Percentiles rank a stretch among this genome's conserved stretches.
phyloP scores from a whole-genome alignment of 2,888 invertebrate species.

The Drosophila crucigera region DNA sequence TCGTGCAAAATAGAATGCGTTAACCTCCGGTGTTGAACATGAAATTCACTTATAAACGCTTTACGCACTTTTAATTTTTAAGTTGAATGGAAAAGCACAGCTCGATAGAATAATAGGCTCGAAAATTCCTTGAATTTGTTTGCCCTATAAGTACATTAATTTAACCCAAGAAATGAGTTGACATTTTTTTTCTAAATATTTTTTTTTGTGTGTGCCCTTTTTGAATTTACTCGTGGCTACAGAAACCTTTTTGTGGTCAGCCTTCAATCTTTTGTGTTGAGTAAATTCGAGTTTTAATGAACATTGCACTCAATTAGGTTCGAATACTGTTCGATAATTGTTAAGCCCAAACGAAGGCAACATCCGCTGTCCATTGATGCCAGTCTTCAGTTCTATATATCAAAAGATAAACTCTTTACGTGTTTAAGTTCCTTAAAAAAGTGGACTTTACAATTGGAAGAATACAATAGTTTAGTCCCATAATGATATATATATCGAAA shows the following conservation, averaged over 20 bases:
- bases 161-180: slow-evolving; percentile 69
- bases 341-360: slow-evolving; percentile 46
- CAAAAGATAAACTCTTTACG: not conserved
- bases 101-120: slow-evolving; percentile 21
- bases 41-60: slow-evolving; percentile 49
- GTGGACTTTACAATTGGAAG: not conserved
- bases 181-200: slow-evolving; percentile 49
- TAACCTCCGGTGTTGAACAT: slow-evolving; percentile 54
- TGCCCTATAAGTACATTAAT: slow-evolving; percentile 52
- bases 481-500: not conserved
- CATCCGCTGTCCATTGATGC: not conserved
- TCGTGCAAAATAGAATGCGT: slow-evolving; percentile 51
- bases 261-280: slow-evolving; percentile 51
- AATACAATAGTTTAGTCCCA: not conserved
- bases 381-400: slow-evolving; percentile 3
- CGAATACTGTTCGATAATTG: slow-evolving; percentile 23
- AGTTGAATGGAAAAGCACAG: slow-evolving; percentile 49
- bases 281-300: slow-evolving; percentile 50
- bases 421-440: not conserved
- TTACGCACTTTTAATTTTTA: slow-evolving; percentile 59
- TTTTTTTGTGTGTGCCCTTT: slow-evolving; percentile 17
- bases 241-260: slow-evolving; percentile 25
- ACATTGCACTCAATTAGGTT: slow-evolving; percentile 25
- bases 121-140: slow-evolving; percentile 63
- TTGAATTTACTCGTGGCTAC: slow-evolving; percentile 3